Evolutionary conservation across 2,113 vertebrate species (phyloP).

Genomic region (Burhinus oedicnemus): DNA sequence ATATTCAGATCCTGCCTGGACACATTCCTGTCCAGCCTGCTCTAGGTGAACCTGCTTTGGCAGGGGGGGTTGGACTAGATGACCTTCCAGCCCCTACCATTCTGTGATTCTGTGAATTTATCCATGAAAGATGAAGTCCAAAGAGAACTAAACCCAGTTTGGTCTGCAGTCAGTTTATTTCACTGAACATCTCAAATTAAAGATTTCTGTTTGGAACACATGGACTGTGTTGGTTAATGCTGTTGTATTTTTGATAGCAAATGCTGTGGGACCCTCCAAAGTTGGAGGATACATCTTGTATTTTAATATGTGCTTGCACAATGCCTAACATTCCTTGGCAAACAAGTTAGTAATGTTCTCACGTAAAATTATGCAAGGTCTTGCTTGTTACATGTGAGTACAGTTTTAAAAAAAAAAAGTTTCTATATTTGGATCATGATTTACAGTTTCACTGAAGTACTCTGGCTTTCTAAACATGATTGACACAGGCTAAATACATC

Average conservation of each 20-base stretch:
- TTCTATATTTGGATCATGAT: neutral
- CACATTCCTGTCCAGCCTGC: too few relatives aligned
- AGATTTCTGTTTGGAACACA: slow-evolving; percentile 2
- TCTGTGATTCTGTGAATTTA: neutral
- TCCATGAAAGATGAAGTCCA: neutral
- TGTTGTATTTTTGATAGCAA: slow-evolving; percentile 7
- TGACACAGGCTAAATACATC: neutral
- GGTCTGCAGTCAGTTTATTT: neutral
- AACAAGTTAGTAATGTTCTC: neutral
- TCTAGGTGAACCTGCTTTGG: too few relatives aligned
- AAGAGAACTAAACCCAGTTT: neutral
- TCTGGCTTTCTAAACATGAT: neutral
- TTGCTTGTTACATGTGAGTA: neutral
- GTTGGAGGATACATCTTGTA: neutral
- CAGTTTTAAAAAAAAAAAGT: neutral
- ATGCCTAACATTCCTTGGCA: slow-evolving; percentile 33
- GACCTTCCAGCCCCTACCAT: too few relatives aligned
- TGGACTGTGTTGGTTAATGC: neutral
- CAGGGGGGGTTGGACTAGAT: too few relatives aligned
- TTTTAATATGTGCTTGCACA: slow-evolving; percentile 20
- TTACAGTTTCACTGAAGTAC: neutral
- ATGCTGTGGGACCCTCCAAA: neutral
- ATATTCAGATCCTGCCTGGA: too few relatives aligned
- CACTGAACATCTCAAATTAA: neutral
- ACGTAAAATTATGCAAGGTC: slow-evolving; percentile 30